These are phyloP conservation scores for Achlya flavicornis DNA, from an alignment of 2,888 invertebrate genomes.

Conservation along the genomic window DNA sequence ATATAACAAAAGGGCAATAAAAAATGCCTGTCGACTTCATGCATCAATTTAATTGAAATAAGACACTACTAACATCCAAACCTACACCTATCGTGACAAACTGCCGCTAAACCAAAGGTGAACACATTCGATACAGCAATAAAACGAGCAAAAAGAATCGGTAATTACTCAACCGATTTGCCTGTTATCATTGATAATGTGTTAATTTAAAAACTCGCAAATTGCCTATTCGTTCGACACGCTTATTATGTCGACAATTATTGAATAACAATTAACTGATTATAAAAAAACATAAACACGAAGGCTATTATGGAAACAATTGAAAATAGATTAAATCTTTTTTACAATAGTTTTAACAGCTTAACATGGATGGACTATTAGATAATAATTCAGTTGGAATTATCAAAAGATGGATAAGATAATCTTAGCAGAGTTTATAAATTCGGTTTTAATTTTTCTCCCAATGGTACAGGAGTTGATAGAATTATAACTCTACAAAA, in stretches of 20 bases:
- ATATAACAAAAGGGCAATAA: too few relatives aligned
- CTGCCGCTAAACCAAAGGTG: not conserved
- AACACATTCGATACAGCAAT: not conserved
- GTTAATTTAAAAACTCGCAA: not conserved
- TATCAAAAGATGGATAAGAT: too few relatives aligned
- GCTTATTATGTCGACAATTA: conserved; percentile 22
- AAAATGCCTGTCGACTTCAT: too few relatives aligned
- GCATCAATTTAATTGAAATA: too few relatives aligned
- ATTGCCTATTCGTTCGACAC: conserved; percentile 20
- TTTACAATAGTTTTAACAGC: not conserved
- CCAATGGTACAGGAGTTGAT: too few relatives aligned
- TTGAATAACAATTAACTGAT: conserved; percentile 20
- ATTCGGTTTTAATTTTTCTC: too few relatives aligned
- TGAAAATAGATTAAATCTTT: not conserved
- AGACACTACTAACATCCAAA: too few relatives aligned
- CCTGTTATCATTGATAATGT: conserved; percentile 1
- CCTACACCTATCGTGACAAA: too few relatives aligned
- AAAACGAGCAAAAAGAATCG: not conserved
- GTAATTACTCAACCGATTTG: not conserved
- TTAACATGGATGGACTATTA: not conserved
- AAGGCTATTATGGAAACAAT: not conserved
- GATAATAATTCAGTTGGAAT: too few relatives aligned
- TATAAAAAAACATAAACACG: not conserved
- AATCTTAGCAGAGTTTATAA: too few relatives aligned
- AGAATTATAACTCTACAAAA: too few relatives aligned